These are phyloP conservation scores for Turritopsis rubra DNA, from an alignment of 30 jellyfish, hydroid and myxozoan species.

Conservation along the genomic window DNA sequence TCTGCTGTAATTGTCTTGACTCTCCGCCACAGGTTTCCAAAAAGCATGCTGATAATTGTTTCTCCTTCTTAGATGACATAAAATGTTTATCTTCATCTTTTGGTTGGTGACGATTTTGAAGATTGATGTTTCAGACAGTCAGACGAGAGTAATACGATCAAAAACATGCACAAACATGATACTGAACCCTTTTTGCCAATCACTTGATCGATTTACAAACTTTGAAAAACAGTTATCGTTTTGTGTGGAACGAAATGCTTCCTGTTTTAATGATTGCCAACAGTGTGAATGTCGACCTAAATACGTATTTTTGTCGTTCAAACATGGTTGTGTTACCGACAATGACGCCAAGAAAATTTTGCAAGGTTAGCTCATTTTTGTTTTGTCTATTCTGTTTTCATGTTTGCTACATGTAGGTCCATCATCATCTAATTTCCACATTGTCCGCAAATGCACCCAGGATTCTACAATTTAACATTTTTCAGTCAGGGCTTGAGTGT, in stretches of 20 bases:
- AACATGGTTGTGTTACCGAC: background rate
- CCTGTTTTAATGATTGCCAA: background rate
- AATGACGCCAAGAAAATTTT: background rate
- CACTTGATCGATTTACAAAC: background rate
- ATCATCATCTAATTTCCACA: too few relatives aligned
- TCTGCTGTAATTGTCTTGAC: too few relatives aligned
- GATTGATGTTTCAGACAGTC: background rate
- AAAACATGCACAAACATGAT: background rate
- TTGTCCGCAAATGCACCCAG: too few relatives aligned
- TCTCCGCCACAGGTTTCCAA: background rate
- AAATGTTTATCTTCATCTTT: background rate
- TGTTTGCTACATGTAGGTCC: too few relatives aligned
- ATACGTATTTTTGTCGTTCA: background rate
- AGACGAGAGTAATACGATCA: background rate
- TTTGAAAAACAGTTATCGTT: background rate
- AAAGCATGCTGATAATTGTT: background rate
- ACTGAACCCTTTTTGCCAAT: background rate
- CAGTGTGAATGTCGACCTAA: background rate
- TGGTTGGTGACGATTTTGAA: background rate
- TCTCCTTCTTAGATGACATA: background rate
- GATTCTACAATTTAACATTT: too few relatives aligned
- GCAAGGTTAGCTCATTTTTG: background rate
- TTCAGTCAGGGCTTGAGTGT: too few relatives aligned
- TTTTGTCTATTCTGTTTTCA: too few relatives aligned
- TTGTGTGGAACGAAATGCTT: background rate